A percentile compares a stretch with the other conserved stretches of the same genome.
These are phyloP conservation scores for Sycophaga agraensis DNA, from an alignment of 1,140 invertebrate species.

Conservation along the genomic window DNA sequence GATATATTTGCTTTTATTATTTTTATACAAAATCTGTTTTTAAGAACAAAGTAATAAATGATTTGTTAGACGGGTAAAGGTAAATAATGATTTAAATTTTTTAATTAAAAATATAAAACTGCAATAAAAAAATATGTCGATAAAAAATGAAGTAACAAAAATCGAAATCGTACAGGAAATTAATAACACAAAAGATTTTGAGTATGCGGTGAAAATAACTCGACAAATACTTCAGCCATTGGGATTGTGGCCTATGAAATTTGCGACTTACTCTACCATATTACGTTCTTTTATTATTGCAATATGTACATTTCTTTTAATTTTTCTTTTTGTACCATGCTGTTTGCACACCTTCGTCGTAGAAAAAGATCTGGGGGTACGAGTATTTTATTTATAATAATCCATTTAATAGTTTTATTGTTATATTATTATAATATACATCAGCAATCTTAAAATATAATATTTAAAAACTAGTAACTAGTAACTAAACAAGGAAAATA, in stretches of 20 bases:
- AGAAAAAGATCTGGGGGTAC: conserved; percentile 21
- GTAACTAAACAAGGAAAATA: no score
- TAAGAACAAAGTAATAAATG: neutral
- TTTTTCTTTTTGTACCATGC: conserved; percentile 7
- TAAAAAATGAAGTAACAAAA: no score
- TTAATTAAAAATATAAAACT: no score
- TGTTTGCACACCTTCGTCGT: conserved; percentile 2
- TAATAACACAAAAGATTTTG: conserved; percentile 2
- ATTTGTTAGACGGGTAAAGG: no score
- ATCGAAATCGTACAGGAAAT: neutral
- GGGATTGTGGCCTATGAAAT: conserved; percentile 14
- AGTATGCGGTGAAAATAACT: conserved; percentile 9
- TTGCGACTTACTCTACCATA: neutral
- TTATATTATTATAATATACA: no score
- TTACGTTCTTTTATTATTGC: neutral
- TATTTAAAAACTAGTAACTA: no score
- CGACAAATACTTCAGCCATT: conserved; percentile 5
- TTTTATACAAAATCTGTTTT: neutral
- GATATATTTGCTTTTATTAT: neutral
- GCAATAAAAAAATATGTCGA: no score
- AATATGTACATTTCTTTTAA: neutral
- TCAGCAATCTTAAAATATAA: no score
- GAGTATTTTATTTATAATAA: no score
- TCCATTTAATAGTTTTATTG: no score
- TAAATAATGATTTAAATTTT: no score